These are phyloP conservation scores for Argentina silus DNA, from an alignment of 2,797 vertebrate species.

Conservation along the genomic window DNA sequence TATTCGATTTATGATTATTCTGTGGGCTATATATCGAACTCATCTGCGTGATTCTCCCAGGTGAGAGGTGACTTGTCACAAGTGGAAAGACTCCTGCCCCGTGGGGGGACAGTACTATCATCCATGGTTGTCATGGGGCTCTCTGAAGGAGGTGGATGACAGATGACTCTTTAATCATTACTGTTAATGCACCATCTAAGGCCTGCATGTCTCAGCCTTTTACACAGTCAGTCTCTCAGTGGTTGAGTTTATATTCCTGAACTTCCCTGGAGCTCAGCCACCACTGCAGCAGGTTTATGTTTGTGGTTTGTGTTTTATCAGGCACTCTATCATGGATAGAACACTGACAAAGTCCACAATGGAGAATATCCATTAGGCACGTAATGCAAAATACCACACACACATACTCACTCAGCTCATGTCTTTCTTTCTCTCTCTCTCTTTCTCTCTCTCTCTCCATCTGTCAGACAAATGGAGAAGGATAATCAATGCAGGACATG, in stretches of 20 bases:
- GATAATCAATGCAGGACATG: background rate
- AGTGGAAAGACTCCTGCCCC: background rate
- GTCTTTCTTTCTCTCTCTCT: background rate
- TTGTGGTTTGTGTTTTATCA: constrained; percentile 40
- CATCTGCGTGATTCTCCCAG: background rate
- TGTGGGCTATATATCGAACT: background rate
- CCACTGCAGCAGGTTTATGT: constrained; percentile 3
- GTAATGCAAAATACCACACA: constrained; percentile 21
- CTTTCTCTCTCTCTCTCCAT: background rate
- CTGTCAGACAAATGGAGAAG: background rate
- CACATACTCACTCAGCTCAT: background rate
- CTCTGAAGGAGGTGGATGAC: constrained; percentile 10
- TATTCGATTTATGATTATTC: background rate
- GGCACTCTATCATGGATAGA: constrained; percentile 33
- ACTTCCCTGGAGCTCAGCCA: constrained; percentile 15
- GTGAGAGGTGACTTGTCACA: background rate
- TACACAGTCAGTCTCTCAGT: background rate
- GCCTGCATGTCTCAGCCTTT: constrained; percentile 10
- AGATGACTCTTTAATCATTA: constrained; percentile 42
- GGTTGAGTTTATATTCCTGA: constrained; percentile 9
- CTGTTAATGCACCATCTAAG: constrained; percentile 36
- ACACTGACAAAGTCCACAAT: constrained; percentile 30
- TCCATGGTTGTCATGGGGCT: constrained; percentile 39
- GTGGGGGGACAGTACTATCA: constrained; percentile 21
- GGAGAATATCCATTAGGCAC: constrained; percentile 41